Conservation (phyloP, 1,140 invertebrate species). For the Apis florea region DNA sequence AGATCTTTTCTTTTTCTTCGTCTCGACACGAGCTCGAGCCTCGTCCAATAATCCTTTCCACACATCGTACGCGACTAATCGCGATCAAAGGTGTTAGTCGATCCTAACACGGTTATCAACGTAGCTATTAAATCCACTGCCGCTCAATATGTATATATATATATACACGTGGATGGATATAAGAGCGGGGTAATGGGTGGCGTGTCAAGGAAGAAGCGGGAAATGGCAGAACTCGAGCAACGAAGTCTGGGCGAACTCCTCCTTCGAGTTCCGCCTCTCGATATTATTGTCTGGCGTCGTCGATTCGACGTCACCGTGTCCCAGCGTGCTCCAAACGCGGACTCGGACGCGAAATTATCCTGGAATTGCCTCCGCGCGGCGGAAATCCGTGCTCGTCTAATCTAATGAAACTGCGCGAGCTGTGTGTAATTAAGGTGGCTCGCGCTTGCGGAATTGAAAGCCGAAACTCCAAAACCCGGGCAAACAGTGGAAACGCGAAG, state of each 20-base stretch:
- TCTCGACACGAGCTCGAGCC: too few species aligned
- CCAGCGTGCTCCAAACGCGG: constrained; percentile 8
- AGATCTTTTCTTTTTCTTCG: too few species aligned
- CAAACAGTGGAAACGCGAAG: constrained; percentile 19
- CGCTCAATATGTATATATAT: neutral
- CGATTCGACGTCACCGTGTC: neutral
- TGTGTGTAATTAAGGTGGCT: constrained; percentile 53
- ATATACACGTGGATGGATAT: neutral
- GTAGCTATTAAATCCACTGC: constrained; percentile 17
- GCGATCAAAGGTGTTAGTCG: too few species aligned
- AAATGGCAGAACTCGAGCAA: neutral
- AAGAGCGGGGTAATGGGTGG: constrained; percentile 11
- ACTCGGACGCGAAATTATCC: constrained; percentile 39
- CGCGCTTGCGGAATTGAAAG: constrained; percentile 36
- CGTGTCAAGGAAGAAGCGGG: neutral
- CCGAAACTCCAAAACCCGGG: constrained; percentile 4
- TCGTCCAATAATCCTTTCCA: too few species aligned
- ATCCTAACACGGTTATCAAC: neutral
- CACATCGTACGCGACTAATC: too few species aligned
- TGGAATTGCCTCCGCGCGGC: constrained; percentile 33
- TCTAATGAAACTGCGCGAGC: constrained; percentile 55
- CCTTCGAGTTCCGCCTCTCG: constrained; percentile 10
- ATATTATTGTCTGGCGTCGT: constrained; percentile 45
- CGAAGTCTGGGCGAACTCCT: neutral
- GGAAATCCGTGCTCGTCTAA: constrained; percentile 53